Evolutionary conservation across 2,113 vertebrate genomes (phyloP), one percentile per base, ranked within the genome.

Genomic region (Apus apus): DNA sequence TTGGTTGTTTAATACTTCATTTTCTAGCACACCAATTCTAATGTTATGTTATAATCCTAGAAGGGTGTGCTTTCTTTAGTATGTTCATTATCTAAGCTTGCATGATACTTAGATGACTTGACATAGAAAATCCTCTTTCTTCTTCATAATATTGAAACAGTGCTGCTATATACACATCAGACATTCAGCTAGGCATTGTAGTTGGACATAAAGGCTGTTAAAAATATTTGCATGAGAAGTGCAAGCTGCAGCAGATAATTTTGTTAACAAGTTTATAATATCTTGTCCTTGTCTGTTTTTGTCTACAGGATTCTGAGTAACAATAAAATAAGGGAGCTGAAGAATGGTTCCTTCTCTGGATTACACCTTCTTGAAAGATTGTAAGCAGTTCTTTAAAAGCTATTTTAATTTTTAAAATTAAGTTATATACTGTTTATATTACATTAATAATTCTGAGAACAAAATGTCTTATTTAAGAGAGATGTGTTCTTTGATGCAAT

Each of bases 291-390:
- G 79, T 46, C 60, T 78, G 56, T 29, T 96, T 86, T 94, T 91
- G 11, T 96, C 97, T 92, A 73, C 98, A 99, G 99, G 96, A 99
- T 99, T 97, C 96, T 99, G 92, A 99, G 98, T 98, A 99, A 98
- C 97, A 99, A 99, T 96, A 99, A 99, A 98, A 99, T 99, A 98
- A 98, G 98, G 6, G 99, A 99, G 73, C 96, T 99, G 97, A 98
- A 98, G 97, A 99, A 99, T 92, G 99, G 98, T 87, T 99, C 99
- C 23, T 99, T 99, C 97, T 95, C 95, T 85, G 99, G 99, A 54
- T 98, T 99, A 93, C 98, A 97, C 93, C 95, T 98, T 80, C 98
- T 99, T 89, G 99, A 99, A 97, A 99, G 99, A 98, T 84, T 99
- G 99, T 99, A 97, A 99, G 99, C 98, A 93, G 34, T 16, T 46